Conservation (phyloP, 2,797 vertebrate genomes). For the Nannoperca australis region DNA sequence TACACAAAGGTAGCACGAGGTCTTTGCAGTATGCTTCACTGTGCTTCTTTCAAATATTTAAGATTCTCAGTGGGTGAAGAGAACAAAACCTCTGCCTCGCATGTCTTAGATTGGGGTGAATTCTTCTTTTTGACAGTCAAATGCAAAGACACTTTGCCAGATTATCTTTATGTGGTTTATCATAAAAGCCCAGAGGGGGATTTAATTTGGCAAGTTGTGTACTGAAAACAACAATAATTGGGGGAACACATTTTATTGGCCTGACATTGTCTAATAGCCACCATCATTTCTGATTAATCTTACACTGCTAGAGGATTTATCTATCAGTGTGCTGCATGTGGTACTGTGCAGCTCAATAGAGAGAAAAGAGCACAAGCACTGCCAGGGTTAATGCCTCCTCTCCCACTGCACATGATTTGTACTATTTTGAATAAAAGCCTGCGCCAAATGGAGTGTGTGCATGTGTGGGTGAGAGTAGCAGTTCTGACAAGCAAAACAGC, state of each 20-base stretch:
- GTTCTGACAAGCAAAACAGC: conserved; percentile 60
- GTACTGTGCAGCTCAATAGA: conserved; percentile 52
- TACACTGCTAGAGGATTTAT: conserved; percentile 63
- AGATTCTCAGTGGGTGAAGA: conserved; percentile 51
- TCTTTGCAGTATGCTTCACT: conserved; percentile 30
- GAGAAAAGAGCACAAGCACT: conserved; percentile 59
- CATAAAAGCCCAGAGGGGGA: conserved; percentile 58
- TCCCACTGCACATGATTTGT: conserved; percentile 67
- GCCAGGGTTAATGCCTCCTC: conserved; percentile 60
- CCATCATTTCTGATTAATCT: conserved; percentile 70
- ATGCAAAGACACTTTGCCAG: conserved; percentile 58
- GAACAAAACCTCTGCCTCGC: conserved; percentile 52
- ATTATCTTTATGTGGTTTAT: conserved; percentile 58
- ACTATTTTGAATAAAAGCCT: conserved; percentile 69
- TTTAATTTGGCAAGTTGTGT: conserved; percentile 65
- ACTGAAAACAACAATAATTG: conserved; percentile 52
- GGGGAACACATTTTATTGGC: conserved; percentile 62
- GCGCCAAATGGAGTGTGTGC: conserved; percentile 52
- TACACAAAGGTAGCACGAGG: conserved; percentile 40
- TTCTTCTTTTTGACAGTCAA: conserved; percentile 61
- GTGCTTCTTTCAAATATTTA: conserved; percentile 54
- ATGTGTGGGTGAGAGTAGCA: conserved; percentile 46
- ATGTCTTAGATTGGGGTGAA: conserved; percentile 43
- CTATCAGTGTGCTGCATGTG: conserved; percentile 66
- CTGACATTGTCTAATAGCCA: conserved; percentile 65